Evolutionary conservation across 2,797 vertebrate species (phyloP).

Genomic region (Xenops minutus): DNA sequence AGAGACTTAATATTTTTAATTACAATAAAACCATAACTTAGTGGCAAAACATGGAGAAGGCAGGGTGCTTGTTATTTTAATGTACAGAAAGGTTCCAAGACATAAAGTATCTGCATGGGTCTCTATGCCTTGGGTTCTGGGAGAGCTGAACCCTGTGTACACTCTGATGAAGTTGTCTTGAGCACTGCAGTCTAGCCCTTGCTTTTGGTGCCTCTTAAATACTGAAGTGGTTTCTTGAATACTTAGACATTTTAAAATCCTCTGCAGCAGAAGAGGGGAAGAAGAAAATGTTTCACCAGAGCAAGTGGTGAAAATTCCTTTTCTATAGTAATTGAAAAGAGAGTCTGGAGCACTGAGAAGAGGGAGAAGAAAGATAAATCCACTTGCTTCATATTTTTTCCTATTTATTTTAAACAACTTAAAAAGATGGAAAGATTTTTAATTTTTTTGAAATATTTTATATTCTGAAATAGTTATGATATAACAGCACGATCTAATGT

Average conservation of each 20-base stretch:
- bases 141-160: neutral
- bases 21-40: neutral
- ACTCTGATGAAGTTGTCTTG: neutral
- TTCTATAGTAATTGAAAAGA: neutral
- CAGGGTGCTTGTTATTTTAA: neutral
- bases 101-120: neutral
- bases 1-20: neutral
- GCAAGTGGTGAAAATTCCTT: neutral
- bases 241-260: neutral
- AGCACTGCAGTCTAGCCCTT: neutral
- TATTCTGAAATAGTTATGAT: neutral
- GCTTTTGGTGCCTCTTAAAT: neutral
- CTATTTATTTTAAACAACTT: neutral
- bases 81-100: neutral
- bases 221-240: neutral
- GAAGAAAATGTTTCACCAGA: neutral
- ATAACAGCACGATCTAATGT: neutral
- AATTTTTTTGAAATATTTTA: neutral
- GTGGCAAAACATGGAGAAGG: neutral
- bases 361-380: fast-evolving
- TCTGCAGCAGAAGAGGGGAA: neutral
- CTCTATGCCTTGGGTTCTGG: neutral
- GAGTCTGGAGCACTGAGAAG: neutral
- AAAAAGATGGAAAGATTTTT: neutral
- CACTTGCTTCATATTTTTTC: neutral